Percentiles rank a stretch among this genome's conserved stretches.
phyloP scores from a whole-genome alignment of 2,888 invertebrate species.

The Athrips mouffetella region DNA sequence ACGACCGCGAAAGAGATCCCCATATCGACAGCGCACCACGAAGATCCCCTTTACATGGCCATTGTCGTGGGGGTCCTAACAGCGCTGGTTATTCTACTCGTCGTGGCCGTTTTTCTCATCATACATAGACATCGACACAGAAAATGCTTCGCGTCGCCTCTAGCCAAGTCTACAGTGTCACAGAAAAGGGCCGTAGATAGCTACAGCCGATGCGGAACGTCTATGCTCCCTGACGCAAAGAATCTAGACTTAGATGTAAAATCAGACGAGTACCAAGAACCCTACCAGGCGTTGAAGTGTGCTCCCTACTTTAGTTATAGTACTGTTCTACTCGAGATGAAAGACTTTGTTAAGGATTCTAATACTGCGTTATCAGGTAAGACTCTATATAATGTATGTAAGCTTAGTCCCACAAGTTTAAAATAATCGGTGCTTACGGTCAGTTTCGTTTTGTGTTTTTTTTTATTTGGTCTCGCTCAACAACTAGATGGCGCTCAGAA shows the following conservation, averaged over 20 bases:
- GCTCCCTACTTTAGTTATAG: slow-evolving; percentile 88
- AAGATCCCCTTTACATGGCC: slow-evolving; percentile 86
- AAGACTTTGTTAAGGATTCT: slow-evolving; percentile 79
- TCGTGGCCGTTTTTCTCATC: slow-evolving; percentile 84
- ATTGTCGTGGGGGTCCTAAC: slow-evolving; percentile 87
- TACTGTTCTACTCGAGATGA: slow-evolving; percentile 86
- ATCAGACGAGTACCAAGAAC: slow-evolving; percentile 87
- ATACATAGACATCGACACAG: slow-evolving; percentile 84
- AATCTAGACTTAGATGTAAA: slow-evolving; percentile 80
- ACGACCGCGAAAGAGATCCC: slow-evolving; percentile 77
- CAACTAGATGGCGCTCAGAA: no score
- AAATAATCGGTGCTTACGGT: no score
- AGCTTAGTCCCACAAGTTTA: no score
- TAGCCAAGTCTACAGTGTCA: slow-evolving; percentile 70
- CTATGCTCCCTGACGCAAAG: slow-evolving; percentile 74
- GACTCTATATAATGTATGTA: slow-evolving; percentile 4
- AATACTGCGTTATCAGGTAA: slow-evolving; percentile 63
- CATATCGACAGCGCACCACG: slow-evolving; percentile 82
- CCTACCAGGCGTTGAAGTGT: slow-evolving; percentile 86
- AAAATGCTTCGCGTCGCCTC: slow-evolving; percentile 85
- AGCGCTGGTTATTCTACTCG: slow-evolving; percentile 84
- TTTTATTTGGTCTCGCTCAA: no score
- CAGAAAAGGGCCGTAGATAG: slow-evolving; percentile 75
- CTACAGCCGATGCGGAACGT: slow-evolving; percentile 74
- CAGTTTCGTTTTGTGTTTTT: no score